A percentile compares a stretch with the other conserved stretches of the same genome.
Conservation (phyloP, 2,797 vertebrate species). For the Eurystomus glaucurus region DNA sequence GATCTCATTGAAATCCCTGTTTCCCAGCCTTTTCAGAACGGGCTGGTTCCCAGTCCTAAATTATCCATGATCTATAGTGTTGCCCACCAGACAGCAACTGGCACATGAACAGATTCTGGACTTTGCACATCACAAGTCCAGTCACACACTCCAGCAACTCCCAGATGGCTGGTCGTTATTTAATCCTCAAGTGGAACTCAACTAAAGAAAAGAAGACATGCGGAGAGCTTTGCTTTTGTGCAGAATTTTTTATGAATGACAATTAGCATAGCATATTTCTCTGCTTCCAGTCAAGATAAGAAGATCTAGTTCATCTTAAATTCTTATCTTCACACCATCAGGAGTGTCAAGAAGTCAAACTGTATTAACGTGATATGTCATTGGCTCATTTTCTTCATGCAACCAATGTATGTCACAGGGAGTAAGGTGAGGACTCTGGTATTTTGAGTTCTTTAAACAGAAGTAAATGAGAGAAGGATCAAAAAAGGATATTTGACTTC, state of each 20-base stretch:
- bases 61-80: rapidly evolving
- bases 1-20: not conserved
- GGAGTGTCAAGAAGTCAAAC: not conserved
- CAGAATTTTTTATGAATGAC: not conserved
- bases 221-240: not conserved
- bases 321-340: not conserved
- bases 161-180: not conserved
- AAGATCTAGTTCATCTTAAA: not conserved
- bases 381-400: not conserved
- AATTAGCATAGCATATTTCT: not conserved
- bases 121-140: too few species aligned
- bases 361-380: not conserved
- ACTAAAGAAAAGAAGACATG: not conserved
- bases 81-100: not conserved
- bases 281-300: not conserved
- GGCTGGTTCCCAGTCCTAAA: not conserved
- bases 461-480: not conserved
- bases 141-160: not conserved
- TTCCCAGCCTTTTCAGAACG: not conserved
- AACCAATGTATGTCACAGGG: not conserved
- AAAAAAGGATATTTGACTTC: not conserved
- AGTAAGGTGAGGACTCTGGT: not conserved
- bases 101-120: not conserved
- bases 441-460: not conserved
- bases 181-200: not conserved